Conservation (phyloP, 1,140 invertebrate species). For the Papilio helenus region DNA sequence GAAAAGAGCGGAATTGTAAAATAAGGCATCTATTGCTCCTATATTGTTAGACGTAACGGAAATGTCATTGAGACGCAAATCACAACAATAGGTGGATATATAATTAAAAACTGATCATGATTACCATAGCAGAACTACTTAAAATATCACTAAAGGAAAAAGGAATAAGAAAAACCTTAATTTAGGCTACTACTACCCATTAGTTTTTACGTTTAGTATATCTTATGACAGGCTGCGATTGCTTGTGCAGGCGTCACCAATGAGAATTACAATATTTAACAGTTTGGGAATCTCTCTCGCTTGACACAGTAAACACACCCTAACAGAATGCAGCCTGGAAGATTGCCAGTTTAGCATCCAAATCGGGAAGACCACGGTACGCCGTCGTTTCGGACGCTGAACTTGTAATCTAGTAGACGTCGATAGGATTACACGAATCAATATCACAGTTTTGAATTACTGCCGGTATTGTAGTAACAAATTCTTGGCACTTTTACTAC, state of each 20-base stretch:
- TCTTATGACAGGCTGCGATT: too few relatives aligned
- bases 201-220: too few relatives aligned
- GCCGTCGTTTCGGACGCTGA: conserved; percentile 56
- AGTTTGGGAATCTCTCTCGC: conserved; percentile 5
- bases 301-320: background rate
- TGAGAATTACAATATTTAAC: background rate
- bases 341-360: conserved; percentile 56
- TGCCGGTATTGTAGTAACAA: background rate
- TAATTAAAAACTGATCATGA: too few relatives aligned
- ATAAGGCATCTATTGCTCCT: background rate
- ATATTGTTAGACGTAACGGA: background rate
- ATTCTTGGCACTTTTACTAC: background rate
- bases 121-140: too few relatives aligned
- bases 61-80: too few relatives aligned
- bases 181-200: too few relatives aligned
- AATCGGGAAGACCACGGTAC: conserved; percentile 62
- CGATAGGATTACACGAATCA: conserved; percentile 9
- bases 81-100: too few relatives aligned
- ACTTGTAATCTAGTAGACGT: conserved; percentile 45
- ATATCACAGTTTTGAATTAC: conserved; percentile 1
- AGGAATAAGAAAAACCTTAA: too few relatives aligned
- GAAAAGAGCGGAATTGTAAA: background rate
- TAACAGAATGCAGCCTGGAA: conserved; percentile 55
- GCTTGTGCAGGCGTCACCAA: too few relatives aligned
- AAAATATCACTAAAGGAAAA: too few relatives aligned